phyloP scores from a whole-genome alignment of 2,113 vertebrate species.

The Maccullochella peelii region DNA sequence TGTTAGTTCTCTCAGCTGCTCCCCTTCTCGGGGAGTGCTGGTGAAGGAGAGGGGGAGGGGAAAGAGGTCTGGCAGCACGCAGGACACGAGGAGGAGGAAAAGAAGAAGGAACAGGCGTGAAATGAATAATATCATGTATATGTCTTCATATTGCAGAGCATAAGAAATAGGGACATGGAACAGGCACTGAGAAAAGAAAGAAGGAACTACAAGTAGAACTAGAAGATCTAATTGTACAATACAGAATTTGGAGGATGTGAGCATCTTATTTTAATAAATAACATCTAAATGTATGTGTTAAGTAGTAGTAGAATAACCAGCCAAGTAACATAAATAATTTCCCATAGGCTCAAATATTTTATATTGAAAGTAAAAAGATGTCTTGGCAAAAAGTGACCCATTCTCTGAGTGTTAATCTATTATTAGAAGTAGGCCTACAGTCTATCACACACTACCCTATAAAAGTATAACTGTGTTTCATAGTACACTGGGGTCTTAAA shows the following conservation, averaged over 20 bases:
- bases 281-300: not conserved
- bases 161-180: not conserved
- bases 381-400: not conserved
- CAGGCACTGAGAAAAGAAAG: not conserved
- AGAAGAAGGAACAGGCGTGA: conserved; percentile 2
- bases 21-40: conserved; percentile 55
- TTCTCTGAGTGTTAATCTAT: not conserved
- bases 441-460: not conserved
- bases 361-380: not conserved
- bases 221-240: not conserved
- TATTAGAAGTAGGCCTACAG: conserved; percentile 3
- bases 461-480: not conserved
- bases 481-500: not conserved
- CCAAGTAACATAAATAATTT: not conserved
- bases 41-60: conserved; percentile 55
- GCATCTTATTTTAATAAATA: not conserved
- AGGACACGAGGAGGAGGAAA: conserved; percentile 18
- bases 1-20: conserved; percentile 79
- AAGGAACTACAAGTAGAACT: not conserved
- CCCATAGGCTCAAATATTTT: not conserved
- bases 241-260: not conserved
- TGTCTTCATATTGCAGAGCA: not conserved
- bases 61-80: conserved; percentile 28
- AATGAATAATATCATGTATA: not conserved
- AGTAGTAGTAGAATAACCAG: not conserved